These are phyloP conservation scores for Saturnia japonica DNA, from an alignment of 2,888 invertebrate species.

Conservation along the genomic window DNA sequence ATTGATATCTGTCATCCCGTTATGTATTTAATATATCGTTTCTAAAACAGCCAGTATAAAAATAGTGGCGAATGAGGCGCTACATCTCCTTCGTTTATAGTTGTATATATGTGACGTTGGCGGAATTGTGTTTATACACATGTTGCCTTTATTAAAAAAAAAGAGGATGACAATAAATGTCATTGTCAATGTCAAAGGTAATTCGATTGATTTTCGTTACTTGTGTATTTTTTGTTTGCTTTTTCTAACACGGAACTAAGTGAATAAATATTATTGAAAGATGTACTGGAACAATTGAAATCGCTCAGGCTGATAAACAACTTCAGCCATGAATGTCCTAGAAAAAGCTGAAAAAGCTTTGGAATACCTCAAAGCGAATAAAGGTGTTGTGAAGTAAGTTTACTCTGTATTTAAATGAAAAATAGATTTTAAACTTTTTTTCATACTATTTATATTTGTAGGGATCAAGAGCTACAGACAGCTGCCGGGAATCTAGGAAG, in stretches of 20 bases:
- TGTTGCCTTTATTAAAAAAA: no score
- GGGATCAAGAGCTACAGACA: conserved; percentile 71
- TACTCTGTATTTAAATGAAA: conserved; percentile 28
- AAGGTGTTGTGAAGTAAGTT: conserved; percentile 66
- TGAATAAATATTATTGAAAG: conserved; percentile 28
- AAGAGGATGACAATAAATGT: no score
- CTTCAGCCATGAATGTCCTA: conserved; percentile 66
- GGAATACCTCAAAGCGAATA: conserved; percentile 68
- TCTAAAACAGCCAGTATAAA: no score
- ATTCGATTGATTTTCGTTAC: conserved; percentile 52
- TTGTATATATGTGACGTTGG: no score
- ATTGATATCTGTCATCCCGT: no score
- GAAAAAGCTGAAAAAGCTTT: conserved; percentile 78
- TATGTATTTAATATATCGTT: no score
- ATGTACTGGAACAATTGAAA: conserved; percentile 37
- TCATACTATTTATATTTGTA: conserved; percentile 41
- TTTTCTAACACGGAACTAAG: conserved; percentile 43
- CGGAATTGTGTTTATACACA: no score
- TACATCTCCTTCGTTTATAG: no score
- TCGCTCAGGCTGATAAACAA: conserved; percentile 37
- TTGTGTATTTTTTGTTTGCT: conserved; percentile 49
- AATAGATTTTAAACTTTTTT: conserved; percentile 20
- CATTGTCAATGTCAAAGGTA: conserved; percentile 15
- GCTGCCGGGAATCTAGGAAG: conserved; percentile 73
- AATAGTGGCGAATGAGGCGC: no score